phyloP scores from a whole-genome alignment of 2,888 invertebrate species.

The Diarsia brunnea region DNA sequence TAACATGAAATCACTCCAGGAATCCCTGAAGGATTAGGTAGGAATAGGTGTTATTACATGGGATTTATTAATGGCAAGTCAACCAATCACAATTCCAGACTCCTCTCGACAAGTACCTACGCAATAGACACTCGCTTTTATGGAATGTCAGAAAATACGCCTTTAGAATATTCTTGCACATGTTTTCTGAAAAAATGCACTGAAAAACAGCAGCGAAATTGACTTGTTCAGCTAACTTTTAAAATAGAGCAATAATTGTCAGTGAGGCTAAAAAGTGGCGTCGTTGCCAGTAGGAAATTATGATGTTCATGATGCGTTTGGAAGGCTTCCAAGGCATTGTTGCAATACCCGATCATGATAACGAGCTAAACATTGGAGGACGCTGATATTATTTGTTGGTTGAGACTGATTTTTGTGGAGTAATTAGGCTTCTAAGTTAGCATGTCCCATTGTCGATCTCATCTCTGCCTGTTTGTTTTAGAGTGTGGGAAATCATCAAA shows the following conservation, averaged over 20 bases:
- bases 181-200: neutral
- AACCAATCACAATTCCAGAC: too few species aligned
- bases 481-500: too few species aligned
- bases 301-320: slow-evolving; percentile 68
- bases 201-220: neutral
- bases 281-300: slow-evolving; percentile 61
- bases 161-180: neutral
- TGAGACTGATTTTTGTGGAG: slow-evolving; percentile 9
- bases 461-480: too few species aligned
- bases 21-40: too few species aligned
- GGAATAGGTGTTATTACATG: too few species aligned
- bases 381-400: slow-evolving; percentile 42
- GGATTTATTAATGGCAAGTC: too few species aligned
- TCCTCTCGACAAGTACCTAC: too few species aligned
- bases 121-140: too few species aligned
- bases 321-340: slow-evolving; percentile 69
- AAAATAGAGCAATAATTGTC: slow-evolving; percentile 41
- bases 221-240: slow-evolving; percentile 21
- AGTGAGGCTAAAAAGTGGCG: slow-evolving; percentile 33
- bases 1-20: too few species aligned
- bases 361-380: slow-evolving; percentile 33
- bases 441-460: too few species aligned
- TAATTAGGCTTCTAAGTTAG: too few species aligned
- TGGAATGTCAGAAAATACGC: too few species aligned
- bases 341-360: slow-evolving; percentile 60